Percentiles rank a stretch among this genome's conserved stretches.
Evolutionary conservation across 2,888 invertebrate genomes (phyloP).

Genomic region (Hydrotaea cyrtoneurina): DNA sequence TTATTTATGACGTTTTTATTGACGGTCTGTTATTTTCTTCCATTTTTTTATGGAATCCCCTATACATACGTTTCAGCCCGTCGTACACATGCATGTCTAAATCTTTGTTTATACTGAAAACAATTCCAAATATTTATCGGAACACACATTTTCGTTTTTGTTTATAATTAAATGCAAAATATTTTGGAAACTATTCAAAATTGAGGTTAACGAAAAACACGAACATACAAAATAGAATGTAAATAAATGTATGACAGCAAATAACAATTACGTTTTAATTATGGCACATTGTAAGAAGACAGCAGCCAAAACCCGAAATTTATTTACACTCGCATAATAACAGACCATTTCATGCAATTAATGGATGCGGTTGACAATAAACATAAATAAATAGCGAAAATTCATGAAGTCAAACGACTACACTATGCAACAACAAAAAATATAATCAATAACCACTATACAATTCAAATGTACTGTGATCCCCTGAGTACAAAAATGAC

Average conservation of each 20-base stretch:
- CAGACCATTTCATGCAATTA: conserved; percentile 1
- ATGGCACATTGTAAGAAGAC: background rate
- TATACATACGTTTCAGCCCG: too few relatives aligned
- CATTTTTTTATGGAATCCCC: too few relatives aligned
- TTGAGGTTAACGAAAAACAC: conserved; percentile 24
- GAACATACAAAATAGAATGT: background rate
- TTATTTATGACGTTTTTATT: too few relatives aligned
- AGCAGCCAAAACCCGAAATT: too few relatives aligned
- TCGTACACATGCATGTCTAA: background rate
- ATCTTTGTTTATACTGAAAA: conserved; percentile 9
- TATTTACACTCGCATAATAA: background rate
- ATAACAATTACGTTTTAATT: conserved; percentile 27
- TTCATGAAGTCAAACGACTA: background rate
- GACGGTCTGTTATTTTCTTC: too few relatives aligned
- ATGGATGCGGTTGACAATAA: background rate
- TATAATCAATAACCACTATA: too few relatives aligned
- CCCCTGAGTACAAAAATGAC: too few relatives aligned
- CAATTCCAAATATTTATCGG: conserved; percentile 8
- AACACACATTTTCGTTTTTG: conserved; percentile 28
- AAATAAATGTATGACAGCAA: conserved; percentile 18
- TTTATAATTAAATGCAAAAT: conserved; percentile 34
- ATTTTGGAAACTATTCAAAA: conserved; percentile 46
- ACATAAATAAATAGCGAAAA: conserved; percentile 1
- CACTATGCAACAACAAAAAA: too few relatives aligned
- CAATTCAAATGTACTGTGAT: too few relatives aligned